A percentile compares a stretch with the other conserved stretches of the same genome.
Conservation (phyloP, 2,797 vertebrate species). For the Enteromius fasciolatus region DNA sequence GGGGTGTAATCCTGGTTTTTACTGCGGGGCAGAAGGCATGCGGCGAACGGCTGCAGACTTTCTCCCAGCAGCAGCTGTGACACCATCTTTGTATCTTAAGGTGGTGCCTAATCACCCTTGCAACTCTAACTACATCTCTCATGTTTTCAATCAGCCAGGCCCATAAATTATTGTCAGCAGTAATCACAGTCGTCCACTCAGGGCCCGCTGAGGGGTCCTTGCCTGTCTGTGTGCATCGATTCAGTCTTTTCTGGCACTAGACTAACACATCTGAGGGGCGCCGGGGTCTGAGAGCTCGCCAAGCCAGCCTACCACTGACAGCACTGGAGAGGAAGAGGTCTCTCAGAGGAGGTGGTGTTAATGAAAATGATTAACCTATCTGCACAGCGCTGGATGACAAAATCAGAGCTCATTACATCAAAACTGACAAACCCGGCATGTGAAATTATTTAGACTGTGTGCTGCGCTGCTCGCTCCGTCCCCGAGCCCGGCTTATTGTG, state of each 20-base stretch:
- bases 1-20: slow-evolving; percentile 24
- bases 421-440: slow-evolving; percentile 42
- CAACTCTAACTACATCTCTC: slow-evolving; percentile 69
- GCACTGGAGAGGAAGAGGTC: slow-evolving; percentile 60
- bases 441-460: slow-evolving; percentile 57
- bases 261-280: slow-evolving; percentile 62
- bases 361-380: slow-evolving; percentile 66
- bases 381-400: slow-evolving; percentile 47
- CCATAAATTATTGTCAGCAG: slow-evolving; percentile 79
- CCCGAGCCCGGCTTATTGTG: slow-evolving; percentile 21
- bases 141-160: slow-evolving; percentile 77
- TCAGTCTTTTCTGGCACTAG: slow-evolving; percentile 68
- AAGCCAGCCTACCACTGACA: slow-evolving; percentile 52
- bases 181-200: slow-evolving; percentile 76
- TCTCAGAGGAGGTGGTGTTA: slow-evolving; percentile 61
- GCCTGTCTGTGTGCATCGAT: slow-evolving; percentile 72
- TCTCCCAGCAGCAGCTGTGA: slow-evolving; percentile 75
- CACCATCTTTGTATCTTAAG: slow-evolving; percentile 78
- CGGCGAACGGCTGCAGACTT: slow-evolving; percentile 70
- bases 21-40: slow-evolving; percentile 68
- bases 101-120: slow-evolving; percentile 68
- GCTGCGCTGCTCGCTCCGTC: not conserved
- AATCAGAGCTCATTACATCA: slow-evolving; percentile 54
- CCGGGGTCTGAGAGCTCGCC: slow-evolving; percentile 58
- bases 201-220: slow-evolving; percentile 69